phyloP scores from a whole-genome alignment of 2,888 invertebrate species.

The Caenorhabditis uteleia region DNA sequence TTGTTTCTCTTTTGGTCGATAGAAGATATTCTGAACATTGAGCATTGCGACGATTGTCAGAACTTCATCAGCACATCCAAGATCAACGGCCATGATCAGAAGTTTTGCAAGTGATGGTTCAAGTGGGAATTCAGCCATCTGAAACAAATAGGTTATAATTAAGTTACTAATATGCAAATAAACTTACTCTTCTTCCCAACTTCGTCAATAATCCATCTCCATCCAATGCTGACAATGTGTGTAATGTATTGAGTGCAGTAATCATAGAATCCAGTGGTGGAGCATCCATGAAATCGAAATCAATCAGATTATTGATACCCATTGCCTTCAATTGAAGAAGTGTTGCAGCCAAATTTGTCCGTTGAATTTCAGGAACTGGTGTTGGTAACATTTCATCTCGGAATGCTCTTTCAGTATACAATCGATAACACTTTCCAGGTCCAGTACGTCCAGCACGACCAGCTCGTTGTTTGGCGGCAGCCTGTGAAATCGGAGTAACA shows the following conservation, averaged over 20 bases:
- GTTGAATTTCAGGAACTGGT: conserved; percentile 96
- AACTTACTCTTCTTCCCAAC: conserved; percentile 75
- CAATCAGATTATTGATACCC: conserved; percentile 97
- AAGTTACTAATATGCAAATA: neutral
- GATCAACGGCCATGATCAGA: conserved; percentile 96
- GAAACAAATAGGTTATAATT: conserved; percentile 57
- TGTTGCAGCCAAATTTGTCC: conserved; percentile 95
- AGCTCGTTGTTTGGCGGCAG: conserved; percentile 95
- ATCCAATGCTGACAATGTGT: conserved; percentile 93
- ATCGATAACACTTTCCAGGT: conserved; percentile 93
- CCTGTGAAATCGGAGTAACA: conserved; percentile 94
- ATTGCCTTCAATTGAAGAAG: conserved; percentile 95
- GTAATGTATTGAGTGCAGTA: conserved; percentile 94
- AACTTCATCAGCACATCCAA: conserved; percentile 96
- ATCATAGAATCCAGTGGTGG: conserved; percentile 87
- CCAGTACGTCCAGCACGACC: conserved; percentile 96
- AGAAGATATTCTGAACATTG: conserved; percentile 98
- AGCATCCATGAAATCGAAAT: conserved; percentile 99
- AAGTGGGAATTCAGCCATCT: conserved; percentile 99
- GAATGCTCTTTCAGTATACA: conserved; percentile 97
- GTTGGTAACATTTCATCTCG: conserved; percentile 95
- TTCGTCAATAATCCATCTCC: conserved; percentile 76
- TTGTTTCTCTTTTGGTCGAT: conserved; percentile 85
- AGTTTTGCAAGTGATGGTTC: conserved; percentile 98
- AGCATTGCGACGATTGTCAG: conserved; percentile 98